A percentile compares a stretch with the other conserved stretches of the same genome.
phyloP scores from a whole-genome alignment of 1,140 invertebrate genomes.

The Drosophila chauvacae region DNA sequence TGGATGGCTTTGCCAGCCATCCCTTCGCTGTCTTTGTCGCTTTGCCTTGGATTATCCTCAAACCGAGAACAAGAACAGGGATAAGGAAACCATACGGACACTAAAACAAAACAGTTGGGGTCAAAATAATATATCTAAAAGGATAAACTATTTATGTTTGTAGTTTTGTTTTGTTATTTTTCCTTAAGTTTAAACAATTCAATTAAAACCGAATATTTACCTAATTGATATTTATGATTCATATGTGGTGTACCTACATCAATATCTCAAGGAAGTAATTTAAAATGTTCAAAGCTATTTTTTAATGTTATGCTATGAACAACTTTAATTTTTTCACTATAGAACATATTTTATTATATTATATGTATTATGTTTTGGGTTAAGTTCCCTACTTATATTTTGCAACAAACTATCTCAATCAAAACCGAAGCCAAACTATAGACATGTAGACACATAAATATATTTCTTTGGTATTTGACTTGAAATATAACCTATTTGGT shows the following conservation, averaged over 20 bases:
- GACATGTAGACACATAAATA: neutral
- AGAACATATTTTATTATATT: neutral
- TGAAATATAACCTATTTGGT: neutral
- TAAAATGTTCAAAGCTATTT: too few relatives aligned
- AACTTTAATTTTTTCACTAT: neutral
- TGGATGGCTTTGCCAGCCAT: neutral
- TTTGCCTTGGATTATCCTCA: conserved; percentile 20
- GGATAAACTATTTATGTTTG: neutral
- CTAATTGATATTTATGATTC: too few relatives aligned
- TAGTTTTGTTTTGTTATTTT: neutral
- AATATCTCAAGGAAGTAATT: too few relatives aligned
- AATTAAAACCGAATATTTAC: neutral
- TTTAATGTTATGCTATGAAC: neutral
- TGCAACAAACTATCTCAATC: too few relatives aligned
- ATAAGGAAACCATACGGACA: neutral
- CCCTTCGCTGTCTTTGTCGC: conserved; percentile 16
- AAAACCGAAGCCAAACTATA: conserved; percentile 1
- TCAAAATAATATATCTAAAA: neutral
- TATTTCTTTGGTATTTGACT: neutral
- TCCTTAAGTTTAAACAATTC: too few relatives aligned
- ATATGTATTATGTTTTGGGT: neutral
- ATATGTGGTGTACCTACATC: too few relatives aligned
- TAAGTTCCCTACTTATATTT: too few relatives aligned
- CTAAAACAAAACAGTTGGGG: neutral
- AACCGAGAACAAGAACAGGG: conserved; percentile 2